phyloP scores from a whole-genome alignment of 2,797 vertebrate genomes.

The Cyprinella venusta region DNA sequence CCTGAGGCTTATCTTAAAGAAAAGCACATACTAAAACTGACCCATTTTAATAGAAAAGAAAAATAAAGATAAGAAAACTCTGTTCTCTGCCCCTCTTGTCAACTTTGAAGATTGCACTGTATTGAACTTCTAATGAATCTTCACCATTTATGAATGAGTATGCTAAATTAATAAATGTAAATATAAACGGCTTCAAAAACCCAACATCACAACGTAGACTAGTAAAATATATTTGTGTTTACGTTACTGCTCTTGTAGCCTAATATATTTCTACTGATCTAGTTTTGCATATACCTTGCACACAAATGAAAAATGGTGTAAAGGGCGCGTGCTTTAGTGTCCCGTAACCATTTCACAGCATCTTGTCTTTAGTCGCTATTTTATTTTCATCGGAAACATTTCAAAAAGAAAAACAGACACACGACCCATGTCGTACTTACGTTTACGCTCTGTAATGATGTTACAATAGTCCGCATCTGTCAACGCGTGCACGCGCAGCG shows the following conservation, averaged over 20 bases:
- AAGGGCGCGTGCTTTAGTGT: not conserved
- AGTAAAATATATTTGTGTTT: not conserved
- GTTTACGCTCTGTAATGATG: constrained; percentile 33
- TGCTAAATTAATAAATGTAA: not conserved
- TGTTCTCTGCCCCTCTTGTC: not conserved
- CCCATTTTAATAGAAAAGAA: not conserved
- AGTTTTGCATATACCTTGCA: not conserved
- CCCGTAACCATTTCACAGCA: not conserved
- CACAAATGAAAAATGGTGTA: not conserved
- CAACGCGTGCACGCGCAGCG: constrained; percentile 61
- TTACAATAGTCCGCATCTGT: constrained; percentile 40
- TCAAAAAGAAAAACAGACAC: not conserved
- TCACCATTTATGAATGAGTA: not conserved
- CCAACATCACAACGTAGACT: not conserved
- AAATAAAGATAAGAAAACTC: not conserved
- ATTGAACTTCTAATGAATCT: not conserved
- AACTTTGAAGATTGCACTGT: not conserved
- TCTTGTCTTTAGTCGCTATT: not conserved
- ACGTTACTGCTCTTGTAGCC: not conserved
- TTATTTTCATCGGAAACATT: not conserved
- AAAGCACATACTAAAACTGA: not conserved
- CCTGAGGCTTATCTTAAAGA: not conserved
- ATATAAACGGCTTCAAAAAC: not conserved
- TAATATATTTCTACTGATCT: not conserved
- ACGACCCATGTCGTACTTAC: constrained; percentile 49